Base-by-base conservation (phyloP, 1,140 invertebrate genomes). In the Rhagoletis pomonella region DNA sequence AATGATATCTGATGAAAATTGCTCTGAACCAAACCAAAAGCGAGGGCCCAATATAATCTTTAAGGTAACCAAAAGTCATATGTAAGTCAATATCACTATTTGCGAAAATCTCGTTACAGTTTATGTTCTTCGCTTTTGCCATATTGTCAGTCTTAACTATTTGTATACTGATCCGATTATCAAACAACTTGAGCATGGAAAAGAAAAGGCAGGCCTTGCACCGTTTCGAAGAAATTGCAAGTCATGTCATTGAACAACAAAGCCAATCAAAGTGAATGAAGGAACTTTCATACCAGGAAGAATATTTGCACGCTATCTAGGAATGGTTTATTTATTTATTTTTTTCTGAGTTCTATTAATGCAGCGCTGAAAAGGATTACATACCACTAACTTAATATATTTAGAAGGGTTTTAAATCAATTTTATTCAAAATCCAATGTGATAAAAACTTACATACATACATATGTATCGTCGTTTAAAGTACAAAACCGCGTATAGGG, bases 241-340 rank as follows among this genome's bases (percentile, higher is more conserved):
- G 19, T 9, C 73, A 81, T 58, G 73, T 81, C 7, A 81, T 81
- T 55, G 73, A 81, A 19, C 73, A 81, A 50, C 44, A 81, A 19
- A 81, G 29, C 6, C 73, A 81, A 10, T 29, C 39, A 10, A 14
- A 42, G 1, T 73, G 50, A 55, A 55, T 55, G 29, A 29, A 29
- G 29, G 29, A 29, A 29, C 29, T 29, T 29, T 29, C 29, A 29
- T 29, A 29, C 29, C 29, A 29, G 29, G 1, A 29, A 29, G 29
- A 1, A 29, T 29, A 29, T 29, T 29, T 29, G 29, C 29, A 29
- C 29, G 29, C 29, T 0, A 29, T 29, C 29, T 29, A 29, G 29
- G 29, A 29, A 29, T 29, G 29, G 29, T 29, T 29, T 29, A 29
- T 29, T 29, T 29, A 29, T 29, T 29, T 29, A 29, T 29, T 29